Conservation (phyloP, 1,140 invertebrate species). For the Globodera ellingtonae region DNA sequence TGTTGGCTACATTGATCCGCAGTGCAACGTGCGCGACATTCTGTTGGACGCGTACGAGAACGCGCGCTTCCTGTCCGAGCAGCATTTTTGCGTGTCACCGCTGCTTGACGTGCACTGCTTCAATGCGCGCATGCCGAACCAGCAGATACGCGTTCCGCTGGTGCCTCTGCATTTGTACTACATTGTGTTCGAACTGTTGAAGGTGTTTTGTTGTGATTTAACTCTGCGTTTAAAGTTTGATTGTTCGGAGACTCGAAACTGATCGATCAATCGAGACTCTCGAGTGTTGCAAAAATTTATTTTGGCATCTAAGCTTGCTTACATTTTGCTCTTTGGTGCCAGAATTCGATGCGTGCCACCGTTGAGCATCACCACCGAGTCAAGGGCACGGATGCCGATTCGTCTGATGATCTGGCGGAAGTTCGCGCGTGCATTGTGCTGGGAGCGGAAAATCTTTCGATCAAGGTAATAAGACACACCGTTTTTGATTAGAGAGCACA, state of each 20-base stretch:
- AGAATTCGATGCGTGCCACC: constrained; percentile 94
- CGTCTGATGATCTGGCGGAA: constrained; percentile 75
- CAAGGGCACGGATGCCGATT: constrained; percentile 11
- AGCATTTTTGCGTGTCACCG: constrained; percentile 90
- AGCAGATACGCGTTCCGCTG: constrained; percentile 80
- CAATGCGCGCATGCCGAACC: constrained; percentile 63
- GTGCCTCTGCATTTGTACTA: constrained; percentile 99
- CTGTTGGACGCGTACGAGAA: constrained; percentile 88
- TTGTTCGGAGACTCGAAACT: not conserved
- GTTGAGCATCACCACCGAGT: constrained; percentile 69
- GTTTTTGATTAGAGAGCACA: not conserved
- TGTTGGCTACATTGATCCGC: constrained; percentile 76
- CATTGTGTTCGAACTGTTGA: constrained; percentile 97
- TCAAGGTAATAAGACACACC: constrained; percentile 75
- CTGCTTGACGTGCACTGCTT: constrained; percentile 75
- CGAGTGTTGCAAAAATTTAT: constrained; percentile 31
- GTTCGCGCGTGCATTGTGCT: constrained; percentile 83
- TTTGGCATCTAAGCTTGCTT: constrained; percentile 17
- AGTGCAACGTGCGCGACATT: constrained; percentile 82
- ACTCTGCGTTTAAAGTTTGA: too few species aligned
- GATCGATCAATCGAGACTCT: not conserved
- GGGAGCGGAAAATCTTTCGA: constrained; percentile 90
- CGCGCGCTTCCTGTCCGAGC: constrained; percentile 92
- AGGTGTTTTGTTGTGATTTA: constrained; percentile 67
- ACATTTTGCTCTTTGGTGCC: constrained; percentile 12